These are phyloP conservation scores for Lophura nycthemera DNA, from an alignment of 2,113 vertebrate genomes.

Conservation along the genomic window DNA sequence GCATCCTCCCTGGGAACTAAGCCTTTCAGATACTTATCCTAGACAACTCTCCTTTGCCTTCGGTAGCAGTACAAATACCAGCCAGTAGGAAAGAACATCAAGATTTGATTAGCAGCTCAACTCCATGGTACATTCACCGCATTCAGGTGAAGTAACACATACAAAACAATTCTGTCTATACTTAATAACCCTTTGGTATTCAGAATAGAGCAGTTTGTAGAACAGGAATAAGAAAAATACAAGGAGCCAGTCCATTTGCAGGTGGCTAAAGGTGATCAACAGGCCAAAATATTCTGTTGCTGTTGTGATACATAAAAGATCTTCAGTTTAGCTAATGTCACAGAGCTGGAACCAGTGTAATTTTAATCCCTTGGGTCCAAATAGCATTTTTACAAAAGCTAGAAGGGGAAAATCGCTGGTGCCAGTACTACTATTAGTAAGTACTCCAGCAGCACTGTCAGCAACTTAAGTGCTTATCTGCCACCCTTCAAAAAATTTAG, in stretches of 20 bases:
- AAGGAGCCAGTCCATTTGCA: not conserved
- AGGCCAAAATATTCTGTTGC: rapidly evolving
- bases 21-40: rapidly evolving
- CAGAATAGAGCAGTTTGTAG: not conserved
- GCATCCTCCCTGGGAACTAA: not conserved
- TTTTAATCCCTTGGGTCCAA: not conserved
- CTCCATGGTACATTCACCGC: not conserved
- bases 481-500: not conserved
- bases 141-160: not conserved
- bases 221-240: not conserved
- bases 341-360: not conserved
- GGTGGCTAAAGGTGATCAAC: not conserved
- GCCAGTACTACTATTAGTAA: not conserved
- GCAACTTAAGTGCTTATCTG: not conserved
- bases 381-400: not conserved
- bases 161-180: not conserved
- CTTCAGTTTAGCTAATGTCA: not conserved
- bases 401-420: not conserved
- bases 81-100: not conserved
- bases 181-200: not conserved
- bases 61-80: not conserved
- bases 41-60: not conserved
- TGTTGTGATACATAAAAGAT: not conserved
- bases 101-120: not conserved
- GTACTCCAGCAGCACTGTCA: not conserved